Evolutionary conservation across 1,140 invertebrate species (phyloP).

Genomic region (Plodia interpunctella): DNA sequence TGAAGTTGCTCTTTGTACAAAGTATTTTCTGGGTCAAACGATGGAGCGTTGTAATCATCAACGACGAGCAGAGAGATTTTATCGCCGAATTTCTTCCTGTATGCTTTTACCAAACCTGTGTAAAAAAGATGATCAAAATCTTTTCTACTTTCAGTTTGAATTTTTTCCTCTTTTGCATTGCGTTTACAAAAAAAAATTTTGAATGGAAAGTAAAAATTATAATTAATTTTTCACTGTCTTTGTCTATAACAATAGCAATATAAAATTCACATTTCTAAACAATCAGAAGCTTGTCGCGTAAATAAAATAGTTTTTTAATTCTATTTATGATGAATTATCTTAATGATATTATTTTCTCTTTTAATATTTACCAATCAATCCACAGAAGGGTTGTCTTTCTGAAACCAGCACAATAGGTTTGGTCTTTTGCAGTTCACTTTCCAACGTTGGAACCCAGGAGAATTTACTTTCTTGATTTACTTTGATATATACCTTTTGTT

Average conservation of each 20-base stretch:
- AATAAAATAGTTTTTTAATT: too few relatives aligned
- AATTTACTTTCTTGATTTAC: constrained; percentile 24
- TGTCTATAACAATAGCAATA: too few relatives aligned
- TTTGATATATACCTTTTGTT: constrained; percentile 18
- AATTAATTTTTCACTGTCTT: too few relatives aligned
- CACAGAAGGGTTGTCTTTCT: constrained; percentile 28
- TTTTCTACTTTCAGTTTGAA: too few relatives aligned
- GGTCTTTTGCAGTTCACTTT: constrained; percentile 22
- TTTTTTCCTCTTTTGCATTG: too few relatives aligned
- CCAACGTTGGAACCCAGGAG: constrained; percentile 23
- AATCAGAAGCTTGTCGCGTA: too few relatives aligned
- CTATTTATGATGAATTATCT: too few relatives aligned
- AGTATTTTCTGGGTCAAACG: constrained; percentile 20
- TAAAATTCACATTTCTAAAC: too few relatives aligned
- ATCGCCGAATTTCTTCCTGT: constrained; percentile 17
- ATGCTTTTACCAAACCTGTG: constrained; percentile 27
- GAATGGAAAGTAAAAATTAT: too few relatives aligned
- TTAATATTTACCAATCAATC: constrained; percentile 20
- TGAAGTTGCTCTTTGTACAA: constrained; percentile 31
- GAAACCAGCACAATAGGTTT: constrained; percentile 26
- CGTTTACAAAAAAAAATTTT: too few relatives aligned
- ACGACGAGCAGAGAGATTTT: constrained; percentile 23
- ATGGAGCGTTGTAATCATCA: constrained; percentile 24
- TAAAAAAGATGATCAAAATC: constrained; percentile 2
- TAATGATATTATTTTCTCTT: too few relatives aligned